Conservation (phyloP, 30 jellyfish, hydroid and myxozoan species). For the Phacellophora camtschatica region DNA sequence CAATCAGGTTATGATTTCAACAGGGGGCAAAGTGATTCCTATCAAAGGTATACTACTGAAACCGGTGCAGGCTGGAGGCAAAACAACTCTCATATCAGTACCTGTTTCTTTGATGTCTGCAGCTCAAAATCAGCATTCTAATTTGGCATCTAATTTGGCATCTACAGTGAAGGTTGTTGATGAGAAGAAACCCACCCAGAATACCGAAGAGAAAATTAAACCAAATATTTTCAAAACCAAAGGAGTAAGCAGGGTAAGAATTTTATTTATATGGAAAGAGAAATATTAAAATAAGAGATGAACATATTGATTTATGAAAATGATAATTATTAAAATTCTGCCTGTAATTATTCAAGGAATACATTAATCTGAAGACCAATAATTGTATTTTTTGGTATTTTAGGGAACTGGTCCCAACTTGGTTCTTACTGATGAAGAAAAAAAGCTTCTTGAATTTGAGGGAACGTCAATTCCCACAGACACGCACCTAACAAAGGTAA, state of each 20-base stretch:
- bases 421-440: conserved; percentile 86
- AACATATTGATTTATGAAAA: no score
- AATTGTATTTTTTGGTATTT: background rate
- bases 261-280: no score
- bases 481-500: conserved; percentile 76
- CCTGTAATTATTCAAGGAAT: no score
- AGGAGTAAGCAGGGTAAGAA: conserved; percentile 76
- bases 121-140: no score
- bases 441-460: conserved; percentile 82
- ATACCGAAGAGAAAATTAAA: background rate
- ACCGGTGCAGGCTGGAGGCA: conserved; percentile 55
- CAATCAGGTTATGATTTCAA: conserved; percentile 47
- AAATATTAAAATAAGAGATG: no score
- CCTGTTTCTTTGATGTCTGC: conserved; percentile 48
- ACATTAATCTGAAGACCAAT: no score
- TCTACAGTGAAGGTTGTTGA: conserved; percentile 8
- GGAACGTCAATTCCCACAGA: conserved; percentile 81
- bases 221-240: conserved; percentile 19
- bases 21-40: conserved; percentile 52
- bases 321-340: no score
- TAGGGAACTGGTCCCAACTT: conserved; percentile 59
- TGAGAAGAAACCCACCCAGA: conserved; percentile 15
- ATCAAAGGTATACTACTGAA: conserved; percentile 55
- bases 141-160: background rate
- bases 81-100: conserved; percentile 64